Conservation (phyloP, 2,797 vertebrate species). For the Synanceia verrucosa region DNA sequence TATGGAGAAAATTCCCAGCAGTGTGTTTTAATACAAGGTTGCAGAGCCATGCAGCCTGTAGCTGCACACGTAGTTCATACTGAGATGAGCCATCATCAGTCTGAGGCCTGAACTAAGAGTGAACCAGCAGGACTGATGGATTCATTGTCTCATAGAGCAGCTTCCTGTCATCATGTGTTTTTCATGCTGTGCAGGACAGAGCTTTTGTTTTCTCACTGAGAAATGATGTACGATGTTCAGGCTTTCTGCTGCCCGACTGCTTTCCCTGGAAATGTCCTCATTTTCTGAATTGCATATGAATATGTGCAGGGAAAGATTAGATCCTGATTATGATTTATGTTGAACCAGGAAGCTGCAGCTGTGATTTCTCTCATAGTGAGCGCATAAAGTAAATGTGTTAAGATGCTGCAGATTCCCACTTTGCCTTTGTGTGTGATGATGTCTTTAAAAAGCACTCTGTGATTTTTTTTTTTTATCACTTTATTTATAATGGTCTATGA, state of each 20-base stretch:
- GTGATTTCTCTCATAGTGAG: conserved; percentile 16
- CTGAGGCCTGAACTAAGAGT: conserved; percentile 23
- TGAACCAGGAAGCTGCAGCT: conserved; percentile 43
- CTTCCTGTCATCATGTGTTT: conserved; percentile 26
- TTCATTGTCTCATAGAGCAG: conserved; percentile 32
- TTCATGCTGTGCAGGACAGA: conserved; percentile 27
- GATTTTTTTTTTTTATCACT: conserved; percentile 7
- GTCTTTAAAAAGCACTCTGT: conserved; percentile 2
- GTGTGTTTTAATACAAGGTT: conserved; percentile 24
- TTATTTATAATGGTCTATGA: neutral
- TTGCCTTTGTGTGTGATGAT: conserved; percentile 4
- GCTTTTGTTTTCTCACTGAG: conserved; percentile 28
- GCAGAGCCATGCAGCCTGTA: conserved; percentile 1
- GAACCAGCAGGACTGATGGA: conserved; percentile 45
- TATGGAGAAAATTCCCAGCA: conserved; percentile 17
- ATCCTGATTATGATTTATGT: conserved; percentile 70
- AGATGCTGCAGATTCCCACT: conserved; percentile 22
- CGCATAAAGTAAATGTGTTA: neutral
- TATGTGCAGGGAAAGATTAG: conserved; percentile 41
- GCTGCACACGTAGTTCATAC: conserved; percentile 17
- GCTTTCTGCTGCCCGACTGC: conserved; percentile 47
- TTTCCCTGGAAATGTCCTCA: conserved; percentile 53
- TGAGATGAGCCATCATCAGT: conserved; percentile 25
- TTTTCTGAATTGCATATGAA: conserved; percentile 63
- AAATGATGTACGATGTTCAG: conserved; percentile 41